A percentile compares a stretch with the other conserved stretches of the same genome.
phyloP scores from a whole-genome alignment of 23 tunicate genomes.

The Ascidia mentula region DNA sequence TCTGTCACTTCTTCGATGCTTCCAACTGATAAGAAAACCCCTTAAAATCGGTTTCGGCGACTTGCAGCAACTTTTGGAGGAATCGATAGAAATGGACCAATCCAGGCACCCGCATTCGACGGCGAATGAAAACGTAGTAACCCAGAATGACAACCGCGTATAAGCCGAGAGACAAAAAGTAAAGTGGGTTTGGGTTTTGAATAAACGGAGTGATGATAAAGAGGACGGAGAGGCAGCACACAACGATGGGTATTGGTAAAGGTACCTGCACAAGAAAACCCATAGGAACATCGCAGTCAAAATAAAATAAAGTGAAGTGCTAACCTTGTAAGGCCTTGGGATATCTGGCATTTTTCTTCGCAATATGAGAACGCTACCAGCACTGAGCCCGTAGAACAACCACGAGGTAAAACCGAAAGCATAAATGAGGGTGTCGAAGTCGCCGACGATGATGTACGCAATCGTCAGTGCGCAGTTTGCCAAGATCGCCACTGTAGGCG shows the following conservation, averaged over 20 bases:
- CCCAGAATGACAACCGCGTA: constrained; percentile 2
- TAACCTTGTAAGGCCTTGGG: constrained; percentile 53
- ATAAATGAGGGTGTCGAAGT: constrained; percentile 48
- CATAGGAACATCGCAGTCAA: too few species aligned
- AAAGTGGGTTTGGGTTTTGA: constrained; percentile 25
- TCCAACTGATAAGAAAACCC: not conserved
- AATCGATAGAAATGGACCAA: not conserved
- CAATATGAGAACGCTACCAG: constrained; percentile 43
- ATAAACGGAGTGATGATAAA: constrained; percentile 23
- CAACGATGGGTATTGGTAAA: not conserved
- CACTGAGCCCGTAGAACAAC: constrained; percentile 37
- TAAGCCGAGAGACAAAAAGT: constrained; percentile 4
- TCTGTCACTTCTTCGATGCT: too few species aligned
- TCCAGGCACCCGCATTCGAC: constrained; percentile 12
- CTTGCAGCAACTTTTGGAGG: constrained; percentile 11
- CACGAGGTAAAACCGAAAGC: constrained; percentile 27
- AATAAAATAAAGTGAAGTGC: not conserved
- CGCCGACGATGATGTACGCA: constrained; percentile 19
- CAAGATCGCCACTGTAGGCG: constrained; percentile 43
- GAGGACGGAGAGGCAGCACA: not conserved
- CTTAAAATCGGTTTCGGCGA: constrained; percentile 32
- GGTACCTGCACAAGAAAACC: constrained; percentile 16
- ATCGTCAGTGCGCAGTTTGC: not conserved
- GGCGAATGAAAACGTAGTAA: constrained; percentile 19
- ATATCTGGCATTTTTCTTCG: constrained; percentile 48